Evolutionary conservation across 2,797 vertebrate species (phyloP), one percentile per base, ranked within the genome.

Genomic region (Sebastolobus alascanus): DNA sequence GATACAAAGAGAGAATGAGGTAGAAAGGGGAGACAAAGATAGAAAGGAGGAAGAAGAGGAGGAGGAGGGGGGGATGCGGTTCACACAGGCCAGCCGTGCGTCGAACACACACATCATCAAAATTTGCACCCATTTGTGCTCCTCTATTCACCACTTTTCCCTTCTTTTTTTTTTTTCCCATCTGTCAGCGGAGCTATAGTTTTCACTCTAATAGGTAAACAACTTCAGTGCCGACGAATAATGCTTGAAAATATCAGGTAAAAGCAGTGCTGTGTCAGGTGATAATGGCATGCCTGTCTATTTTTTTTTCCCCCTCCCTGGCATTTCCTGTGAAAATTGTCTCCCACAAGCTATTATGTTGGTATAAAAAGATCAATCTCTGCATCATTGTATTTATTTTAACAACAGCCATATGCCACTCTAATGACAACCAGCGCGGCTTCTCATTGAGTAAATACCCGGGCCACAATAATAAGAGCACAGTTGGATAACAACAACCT

Each of bases 51-150:
- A 84, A 79, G 50, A 69, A 22, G 77, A 78, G 64, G 33, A 58
- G 64, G 50, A 56, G 40, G 68, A 37, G 31, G 56, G 29, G 22
- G 73, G 79, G 80, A 56, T 25, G 50, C 85, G 73, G 92, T 89
- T 87, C 85, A 84, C 73, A 52, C 56, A 77, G 81, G 78, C 83
- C 85, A 75, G 75, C 74, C 78, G 56, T 46, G 50, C 75, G 73
- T 75, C 72, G 50, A 65, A 86, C 76, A 58, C 77, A 70, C 73
- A 83, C 90, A 87, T 91, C 90, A 90, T 90, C 86, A 77, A 76
- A 90, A 90, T 94, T 80, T 94, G 73, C 87, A 91, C 87, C 86
- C 67, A 73, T 91, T 93, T 90, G 79, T 81, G 82, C 72, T 38
- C 66, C 82, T 85, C 71, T 89, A 22, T 77, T 83, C 52, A 16